These are phyloP conservation scores for Zaprionus capensis DNA, from an alignment of 1,140 invertebrate genomes.

Conservation along the genomic window DNA sequence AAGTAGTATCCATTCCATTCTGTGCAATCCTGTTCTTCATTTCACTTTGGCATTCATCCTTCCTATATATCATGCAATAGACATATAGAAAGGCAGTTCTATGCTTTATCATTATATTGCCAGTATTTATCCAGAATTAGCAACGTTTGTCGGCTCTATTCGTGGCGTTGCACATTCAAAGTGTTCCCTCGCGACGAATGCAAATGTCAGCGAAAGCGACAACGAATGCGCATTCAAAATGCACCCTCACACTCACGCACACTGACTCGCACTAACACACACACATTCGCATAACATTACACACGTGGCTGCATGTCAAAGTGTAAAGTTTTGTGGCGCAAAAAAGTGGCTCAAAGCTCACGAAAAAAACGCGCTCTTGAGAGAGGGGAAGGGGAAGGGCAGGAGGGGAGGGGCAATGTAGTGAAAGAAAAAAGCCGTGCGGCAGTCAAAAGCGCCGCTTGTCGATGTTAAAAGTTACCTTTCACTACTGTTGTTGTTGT, in stretches of 20 bases:
- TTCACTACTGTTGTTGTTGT: constrained; percentile 18
- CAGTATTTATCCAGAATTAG: constrained; percentile 46
- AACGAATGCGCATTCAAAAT: constrained; percentile 57
- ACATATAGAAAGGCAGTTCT: not conserved
- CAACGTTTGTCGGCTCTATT: constrained; percentile 43
- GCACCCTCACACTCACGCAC: constrained; percentile 42
- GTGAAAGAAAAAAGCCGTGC: constrained; percentile 18
- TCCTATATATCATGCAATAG: not conserved
- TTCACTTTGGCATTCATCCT: not conserved
- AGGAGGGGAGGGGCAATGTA: not conserved
- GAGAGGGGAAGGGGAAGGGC: not conserved
- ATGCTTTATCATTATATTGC: constrained; percentile 13
- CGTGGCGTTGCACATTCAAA: constrained; percentile 29
- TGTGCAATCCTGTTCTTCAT: too few species aligned
- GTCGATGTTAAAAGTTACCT: constrained; percentile 62
- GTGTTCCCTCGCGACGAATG: not conserved
- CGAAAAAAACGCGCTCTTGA: constrained; percentile 27
- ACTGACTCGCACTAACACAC: constrained; percentile 13
- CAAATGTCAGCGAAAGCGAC: constrained; percentile 45
- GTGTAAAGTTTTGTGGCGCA: constrained; percentile 73
- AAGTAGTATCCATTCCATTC: too few species aligned
- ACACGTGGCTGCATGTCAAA: constrained; percentile 79
- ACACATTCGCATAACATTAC: constrained; percentile 35
- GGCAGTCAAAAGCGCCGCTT: constrained; percentile 74
- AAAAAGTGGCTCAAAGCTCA: constrained; percentile 57